Base-by-base conservation (phyloP, 2,113 vertebrate genomes). In the Mormyrus lacerda region DNA sequence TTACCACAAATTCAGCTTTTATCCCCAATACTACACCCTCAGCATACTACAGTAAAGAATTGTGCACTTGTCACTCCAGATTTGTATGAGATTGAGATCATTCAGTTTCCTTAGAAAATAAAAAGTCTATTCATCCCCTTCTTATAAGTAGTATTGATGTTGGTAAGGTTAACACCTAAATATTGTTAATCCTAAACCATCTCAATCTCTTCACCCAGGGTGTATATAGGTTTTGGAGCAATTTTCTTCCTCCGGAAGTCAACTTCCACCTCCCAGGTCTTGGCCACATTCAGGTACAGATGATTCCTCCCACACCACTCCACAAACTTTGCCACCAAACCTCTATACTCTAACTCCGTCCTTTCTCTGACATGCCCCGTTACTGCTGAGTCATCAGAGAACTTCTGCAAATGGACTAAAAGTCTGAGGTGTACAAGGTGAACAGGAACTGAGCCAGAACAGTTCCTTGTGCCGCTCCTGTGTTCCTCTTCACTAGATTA, bases 301-400 rank as follows among this genome's bases (percentile, higher is more conserved):
- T 84, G 21, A 48, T 89, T 89, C 73, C 27, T 47, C n/a, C 45
- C 27, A 50, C 88, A 89, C 88, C 88, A 89, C 47, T 50, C 4
- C 4, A 51, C 51, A 39, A 89, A 51, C 13, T 39, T 48, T 4
- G 24, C 76, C 19, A 89, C 79, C 73, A 89, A n/a, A 19, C 51
- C 47, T 79, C 76, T 89, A n/a, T n/a, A 89, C 51, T 85, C 88
- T 21, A 6, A 76, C 47, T 89, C 88, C 50, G 84, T 76, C 6
- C 42, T 47, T 11, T 84, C 51, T n/a, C 27, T 47, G 21, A 69
- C 27, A 48, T 13, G 86, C 39, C 15, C 82, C 53, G 69, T 11
- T 7, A 89, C 27, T n/a, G 85, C 51, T 17, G 51, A 39, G 24
- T 87, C 85, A 87, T 87, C 48, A 17, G 89, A 69, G 10, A 50